These are phyloP conservation scores for Pipistrellus pipistrellus DNA, from an alignment of 2,797 vertebrate genomes.

Conservation along the genomic window DNA sequence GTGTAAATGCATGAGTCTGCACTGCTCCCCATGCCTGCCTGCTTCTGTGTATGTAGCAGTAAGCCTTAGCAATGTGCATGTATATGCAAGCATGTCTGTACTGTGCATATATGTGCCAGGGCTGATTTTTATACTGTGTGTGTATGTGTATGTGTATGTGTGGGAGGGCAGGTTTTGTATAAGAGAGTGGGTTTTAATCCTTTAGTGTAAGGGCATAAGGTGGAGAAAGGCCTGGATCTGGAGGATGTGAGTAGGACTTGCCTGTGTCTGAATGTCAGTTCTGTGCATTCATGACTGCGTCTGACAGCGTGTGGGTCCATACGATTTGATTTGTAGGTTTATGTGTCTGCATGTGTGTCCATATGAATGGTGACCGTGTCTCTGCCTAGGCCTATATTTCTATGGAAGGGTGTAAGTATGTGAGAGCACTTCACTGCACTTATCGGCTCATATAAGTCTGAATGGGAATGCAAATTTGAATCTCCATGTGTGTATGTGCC, in stretches of 20 bases:
- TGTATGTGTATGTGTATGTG: background rate
- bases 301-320: constrained; percentile 4
- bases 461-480: constrained; percentile 53
- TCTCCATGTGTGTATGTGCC: background rate
- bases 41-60: constrained; percentile 6
- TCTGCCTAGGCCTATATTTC: constrained; percentile 56
- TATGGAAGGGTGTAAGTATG: background rate
- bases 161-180: constrained; percentile 14
- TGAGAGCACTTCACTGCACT: background rate
- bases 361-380: constrained; percentile 6
- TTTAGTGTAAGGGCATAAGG: constrained; percentile 22
- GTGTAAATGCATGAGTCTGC: background rate
- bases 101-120: background rate
- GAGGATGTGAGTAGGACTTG: constrained; percentile 19
- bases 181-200: constrained; percentile 43
- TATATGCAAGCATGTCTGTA: background rate
- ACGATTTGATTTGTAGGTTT: constrained; percentile 16
- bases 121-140: too few relatives aligned
- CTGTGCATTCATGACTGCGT: constrained; percentile 30
- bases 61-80: background rate
- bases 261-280: constrained; percentile 41
- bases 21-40: constrained; percentile 50
- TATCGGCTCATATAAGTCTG: constrained; percentile 30
- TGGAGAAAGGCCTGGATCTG: background rate
- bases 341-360: constrained; percentile 40